Conservation (phyloP, 2,113 vertebrate species). For the Pelmatolapia mariae region DNA sequence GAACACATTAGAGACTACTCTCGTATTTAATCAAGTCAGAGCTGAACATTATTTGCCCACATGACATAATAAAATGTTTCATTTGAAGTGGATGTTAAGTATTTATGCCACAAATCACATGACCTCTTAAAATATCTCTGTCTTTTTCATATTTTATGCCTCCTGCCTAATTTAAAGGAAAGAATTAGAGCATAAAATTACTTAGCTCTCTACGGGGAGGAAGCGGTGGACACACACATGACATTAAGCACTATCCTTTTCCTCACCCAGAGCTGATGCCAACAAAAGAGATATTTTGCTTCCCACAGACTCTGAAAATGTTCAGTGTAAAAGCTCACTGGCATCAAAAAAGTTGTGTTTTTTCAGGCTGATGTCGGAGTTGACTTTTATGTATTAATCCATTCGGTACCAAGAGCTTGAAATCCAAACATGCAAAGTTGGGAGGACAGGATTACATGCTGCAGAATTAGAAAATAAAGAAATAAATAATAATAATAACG, state of each 20-base stretch:
- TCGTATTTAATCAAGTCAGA: slow-evolving; percentile 31
- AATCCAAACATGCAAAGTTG: not conserved
- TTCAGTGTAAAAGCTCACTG: not conserved
- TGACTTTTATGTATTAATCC: not conserved
- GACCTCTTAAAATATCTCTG: slow-evolving; percentile 60
- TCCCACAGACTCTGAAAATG: not conserved
- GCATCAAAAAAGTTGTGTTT: not conserved
- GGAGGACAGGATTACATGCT: not conserved
- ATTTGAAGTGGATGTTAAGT: slow-evolving; percentile 51
- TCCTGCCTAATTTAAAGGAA: slow-evolving; percentile 68
- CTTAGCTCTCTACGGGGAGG: slow-evolving; percentile 29
- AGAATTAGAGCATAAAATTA: slow-evolving; percentile 72
- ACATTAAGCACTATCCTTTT: slow-evolving; percentile 28
- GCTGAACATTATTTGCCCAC: slow-evolving; percentile 33
- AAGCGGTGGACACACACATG: slow-evolving; percentile 36
- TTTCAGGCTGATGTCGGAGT: not conserved
- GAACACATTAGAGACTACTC: slow-evolving; percentile 35
- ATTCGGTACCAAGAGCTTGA: not conserved
- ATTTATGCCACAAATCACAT: slow-evolving; percentile 59
- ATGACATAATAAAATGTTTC: slow-evolving; percentile 56
- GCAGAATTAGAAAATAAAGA: not conserved
- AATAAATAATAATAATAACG: not conserved
- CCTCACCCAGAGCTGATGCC: not conserved
- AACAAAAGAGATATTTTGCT: slow-evolving; percentile 26
- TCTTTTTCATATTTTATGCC: slow-evolving; percentile 71